Conservation (phyloP, 2,797 vertebrate genomes). For the Centroberyx gerrardi region DNA sequence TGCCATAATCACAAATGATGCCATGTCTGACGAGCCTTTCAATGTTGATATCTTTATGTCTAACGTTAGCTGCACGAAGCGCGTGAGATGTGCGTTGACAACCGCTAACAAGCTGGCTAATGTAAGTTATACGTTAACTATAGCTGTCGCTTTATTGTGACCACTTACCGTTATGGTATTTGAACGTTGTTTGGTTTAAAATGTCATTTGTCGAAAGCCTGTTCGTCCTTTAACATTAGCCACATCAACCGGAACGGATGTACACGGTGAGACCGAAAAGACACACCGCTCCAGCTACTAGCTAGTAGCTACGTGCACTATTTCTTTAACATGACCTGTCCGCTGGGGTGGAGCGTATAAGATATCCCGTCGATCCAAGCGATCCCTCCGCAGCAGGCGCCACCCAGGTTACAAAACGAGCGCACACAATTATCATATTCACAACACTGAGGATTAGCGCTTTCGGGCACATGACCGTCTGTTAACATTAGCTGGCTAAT, state of each 20-base stretch:
- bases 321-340: neutral
- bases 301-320: neutral
- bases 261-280: neutral
- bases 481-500: no score
- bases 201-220: slow-evolving; percentile 50
- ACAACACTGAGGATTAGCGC: neutral
- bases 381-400: neutral
- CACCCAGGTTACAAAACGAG: slow-evolving; percentile 16
- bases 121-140: neutral
- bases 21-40: slow-evolving; percentile 6
- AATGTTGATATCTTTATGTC: slow-evolving; percentile 13
- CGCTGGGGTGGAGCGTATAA: slow-evolving; percentile 57
- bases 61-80: slow-evolving; percentile 33
- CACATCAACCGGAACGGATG: slow-evolving; percentile 1
- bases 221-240: neutral
- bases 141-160: neutral
- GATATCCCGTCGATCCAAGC: accelerated
- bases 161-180: slow-evolving; percentile 59
- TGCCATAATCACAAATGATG: neutral
- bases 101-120: neutral
- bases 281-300: neutral
- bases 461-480: no score
- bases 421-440: slow-evolving; percentile 10
- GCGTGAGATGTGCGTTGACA: neutral
- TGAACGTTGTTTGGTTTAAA: slow-evolving; percentile 36